Evolutionary conservation across 2,113 vertebrate genomes (phyloP), one percentile per base, ranked within the genome.

Genomic region (Microtus pennsylvanicus): DNA sequence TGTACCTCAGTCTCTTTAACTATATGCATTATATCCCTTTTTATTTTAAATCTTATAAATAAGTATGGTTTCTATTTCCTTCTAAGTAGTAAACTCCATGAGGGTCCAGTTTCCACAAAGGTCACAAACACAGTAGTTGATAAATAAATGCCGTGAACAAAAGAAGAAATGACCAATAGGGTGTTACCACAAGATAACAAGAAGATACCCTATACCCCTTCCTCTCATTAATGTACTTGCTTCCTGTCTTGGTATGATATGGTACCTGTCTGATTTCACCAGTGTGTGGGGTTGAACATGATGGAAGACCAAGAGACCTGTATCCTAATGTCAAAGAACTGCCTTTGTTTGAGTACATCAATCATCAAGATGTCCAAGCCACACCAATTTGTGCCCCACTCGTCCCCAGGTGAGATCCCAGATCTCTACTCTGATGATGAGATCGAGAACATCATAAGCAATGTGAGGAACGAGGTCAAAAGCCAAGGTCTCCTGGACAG

Each of bases 371-470:
- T 61, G 3, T 16, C 65, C 69, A 55, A 69, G 30, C 50, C 74
- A 38, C 74, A 38, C 33, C 21, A 42, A 12, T 89, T 80, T 86
- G 1, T 0, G 0, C 33, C 28, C 24, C 26, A 0, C 90, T 33
- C 95, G 77, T 87, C 93, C 98, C 58, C 95, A 99, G 99, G 99
- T 94, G 99, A 99, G 98, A 99, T 99, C 96, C 99, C 99, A 0
- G 99, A 99, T 94, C 98, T 99, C 93, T 99, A 99, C 96, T 98
- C 99, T 0, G 99, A 99, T 0, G 99, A 99, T 47, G 99, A 99
- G 97, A 98, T 99, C 81, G 99, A 99, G 97, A 99, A 97, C 97
- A 99, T 99, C 97, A 98, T 99, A 94, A 98, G 87, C 96, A 98
- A 97, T 0, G 45, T 99, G 98, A 99, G 99, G 97, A 99, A 98